phyloP scores from a whole-genome alignment of 2,888 invertebrate genomes.

The Ophion costatus region DNA sequence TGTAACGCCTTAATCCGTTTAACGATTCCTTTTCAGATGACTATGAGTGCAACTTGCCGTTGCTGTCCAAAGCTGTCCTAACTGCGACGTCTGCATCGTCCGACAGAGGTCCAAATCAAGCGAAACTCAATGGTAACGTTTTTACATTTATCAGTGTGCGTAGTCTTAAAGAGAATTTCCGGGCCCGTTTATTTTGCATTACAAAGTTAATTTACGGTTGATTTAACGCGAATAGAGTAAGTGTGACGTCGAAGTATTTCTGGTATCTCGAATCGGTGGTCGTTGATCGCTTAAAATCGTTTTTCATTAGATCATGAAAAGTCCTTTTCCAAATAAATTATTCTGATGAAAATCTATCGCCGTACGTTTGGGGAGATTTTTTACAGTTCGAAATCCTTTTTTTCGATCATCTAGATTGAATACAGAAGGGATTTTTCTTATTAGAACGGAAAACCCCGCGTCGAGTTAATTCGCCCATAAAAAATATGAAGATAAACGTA shows the following conservation, averaged over 20 bases:
- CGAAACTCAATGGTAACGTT: constrained; percentile 91
- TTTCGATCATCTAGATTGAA: too few relatives aligned
- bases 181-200: background rate
- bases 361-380: too few relatives aligned
- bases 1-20: background rate
- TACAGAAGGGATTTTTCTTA: too few relatives aligned
- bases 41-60: constrained; percentile 92
- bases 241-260: background rate
- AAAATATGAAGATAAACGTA: too few relatives aligned
- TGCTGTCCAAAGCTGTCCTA: constrained; percentile 89
- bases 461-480: too few relatives aligned
- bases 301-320: background rate
- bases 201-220: constrained; percentile 4
- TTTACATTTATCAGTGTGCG: background rate
- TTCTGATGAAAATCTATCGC: background rate
- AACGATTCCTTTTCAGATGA: constrained; percentile 82
- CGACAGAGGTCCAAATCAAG: constrained; percentile 94
- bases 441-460: too few relatives aligned
- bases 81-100: constrained; percentile 92
- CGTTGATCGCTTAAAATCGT: background rate
- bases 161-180: background rate
- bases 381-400: too few relatives aligned
- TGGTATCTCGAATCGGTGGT: background rate
- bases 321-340: background rate
- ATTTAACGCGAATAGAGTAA: background rate